These are phyloP conservation scores for Zoanthus sociatus DNA, from an alignment of 92 coral and sea anemone species.

Conservation along the genomic window DNA sequence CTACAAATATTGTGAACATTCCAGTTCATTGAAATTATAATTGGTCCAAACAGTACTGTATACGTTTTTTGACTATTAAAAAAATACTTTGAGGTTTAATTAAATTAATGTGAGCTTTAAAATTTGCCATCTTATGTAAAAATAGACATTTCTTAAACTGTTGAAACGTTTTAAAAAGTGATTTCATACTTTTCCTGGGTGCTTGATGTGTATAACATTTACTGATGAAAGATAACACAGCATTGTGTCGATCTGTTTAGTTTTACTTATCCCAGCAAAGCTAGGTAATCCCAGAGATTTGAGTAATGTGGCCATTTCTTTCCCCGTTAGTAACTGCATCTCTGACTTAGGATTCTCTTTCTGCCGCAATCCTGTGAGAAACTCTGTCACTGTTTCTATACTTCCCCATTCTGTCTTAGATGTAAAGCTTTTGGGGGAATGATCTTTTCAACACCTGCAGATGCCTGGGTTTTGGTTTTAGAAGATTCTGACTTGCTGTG, in stretches of 20 bases:
- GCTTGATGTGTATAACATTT: too few species aligned
- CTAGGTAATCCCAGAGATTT: slow-evolving; percentile 43
- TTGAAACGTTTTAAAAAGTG: too few species aligned
- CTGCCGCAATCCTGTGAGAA: background rate
- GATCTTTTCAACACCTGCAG: slow-evolving; percentile 17
- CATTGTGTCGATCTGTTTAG: slow-evolving; percentile 24
- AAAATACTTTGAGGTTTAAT: too few species aligned
- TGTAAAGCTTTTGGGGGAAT: background rate
- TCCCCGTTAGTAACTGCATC: slow-evolving; percentile 46
- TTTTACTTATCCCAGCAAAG: slow-evolving; percentile 49
- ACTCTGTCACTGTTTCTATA: slow-evolving; percentile 20
- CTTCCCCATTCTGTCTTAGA: slow-evolving; percentile 1
- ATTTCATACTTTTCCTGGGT: too few species aligned
- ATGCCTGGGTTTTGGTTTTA: slow-evolving; percentile 28
- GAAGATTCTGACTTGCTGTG: background rate
- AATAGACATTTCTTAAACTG: too few species aligned
- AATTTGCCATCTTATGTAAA: too few species aligned
- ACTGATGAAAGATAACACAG: too few species aligned
- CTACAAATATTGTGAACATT: too few species aligned
- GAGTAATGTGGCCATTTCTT: slow-evolving; percentile 42
- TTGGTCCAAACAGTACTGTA: too few species aligned
- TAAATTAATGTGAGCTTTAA: too few species aligned
- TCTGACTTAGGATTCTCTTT: background rate
- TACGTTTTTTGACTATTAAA: too few species aligned
- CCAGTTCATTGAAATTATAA: too few species aligned